Conservation (phyloP, 2,113 vertebrate genomes). For the Spea bombifrons region DNA sequence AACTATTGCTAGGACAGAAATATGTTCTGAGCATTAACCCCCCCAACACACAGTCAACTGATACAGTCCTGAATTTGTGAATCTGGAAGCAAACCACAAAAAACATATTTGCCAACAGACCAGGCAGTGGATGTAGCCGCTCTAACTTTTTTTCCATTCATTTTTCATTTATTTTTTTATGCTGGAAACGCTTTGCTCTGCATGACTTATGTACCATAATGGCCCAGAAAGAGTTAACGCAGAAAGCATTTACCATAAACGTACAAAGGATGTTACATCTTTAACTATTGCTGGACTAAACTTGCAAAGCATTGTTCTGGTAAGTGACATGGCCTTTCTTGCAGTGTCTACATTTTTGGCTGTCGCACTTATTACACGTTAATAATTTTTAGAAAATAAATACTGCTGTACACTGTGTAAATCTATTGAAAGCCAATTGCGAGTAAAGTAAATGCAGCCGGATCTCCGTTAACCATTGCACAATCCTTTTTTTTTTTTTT, state of each 20-base stretch:
- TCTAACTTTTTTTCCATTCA: conserved; percentile 21
- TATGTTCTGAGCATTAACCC: too few species aligned
- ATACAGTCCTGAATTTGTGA: too few species aligned
- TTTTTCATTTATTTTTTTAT: conserved; percentile 53
- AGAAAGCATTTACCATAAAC: too few species aligned
- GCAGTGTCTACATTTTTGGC: conserved; percentile 55
- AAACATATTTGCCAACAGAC: too few species aligned
- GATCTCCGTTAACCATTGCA: conserved; percentile 5
- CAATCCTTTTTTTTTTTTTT: not conserved
- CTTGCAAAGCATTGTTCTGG: not conserved
- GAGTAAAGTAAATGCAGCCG: conserved; percentile 3
- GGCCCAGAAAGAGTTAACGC: too few species aligned
- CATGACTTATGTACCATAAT: too few species aligned
- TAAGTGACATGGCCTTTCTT: not conserved
- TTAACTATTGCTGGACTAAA: not conserved
- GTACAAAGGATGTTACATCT: too few species aligned
- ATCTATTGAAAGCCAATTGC: conserved; percentile 6
- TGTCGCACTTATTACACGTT: conserved; percentile 54
- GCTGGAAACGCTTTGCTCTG: too few species aligned
- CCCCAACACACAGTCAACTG: too few species aligned
- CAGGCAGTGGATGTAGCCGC: too few species aligned
- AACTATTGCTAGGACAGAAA: too few species aligned
- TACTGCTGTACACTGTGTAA: not conserved
- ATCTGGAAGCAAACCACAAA: too few species aligned
- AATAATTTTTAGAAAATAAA: not conserved